These are phyloP conservation scores for Chinchilla lanigera DNA, from an alignment of 2,113 vertebrate species.

Conservation along the genomic window DNA sequence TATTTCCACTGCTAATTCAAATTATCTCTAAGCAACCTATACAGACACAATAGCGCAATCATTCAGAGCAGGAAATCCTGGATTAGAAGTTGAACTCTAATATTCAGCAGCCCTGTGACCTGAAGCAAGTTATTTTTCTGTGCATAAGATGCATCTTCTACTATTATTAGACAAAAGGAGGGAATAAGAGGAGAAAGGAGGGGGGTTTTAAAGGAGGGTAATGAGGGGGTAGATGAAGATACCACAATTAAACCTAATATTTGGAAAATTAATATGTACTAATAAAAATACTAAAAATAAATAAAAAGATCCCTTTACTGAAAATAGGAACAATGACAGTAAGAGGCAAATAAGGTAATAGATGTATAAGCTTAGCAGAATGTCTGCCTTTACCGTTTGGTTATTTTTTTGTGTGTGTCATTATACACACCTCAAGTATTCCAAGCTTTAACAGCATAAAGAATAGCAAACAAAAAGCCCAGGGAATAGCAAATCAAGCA, in stretches of 20 bases:
- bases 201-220: not conserved
- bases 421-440: not conserved
- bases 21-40: not conserved
- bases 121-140: conserved; percentile 41
- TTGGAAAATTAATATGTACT: not conserved
- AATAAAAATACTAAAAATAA: not conserved
- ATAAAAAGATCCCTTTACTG: not conserved
- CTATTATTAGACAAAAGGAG: not conserved
- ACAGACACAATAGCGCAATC: not conserved
- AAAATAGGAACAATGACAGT: not conserved
- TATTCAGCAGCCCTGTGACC: not conserved
- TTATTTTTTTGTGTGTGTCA: not conserved
- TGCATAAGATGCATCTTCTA: not conserved
- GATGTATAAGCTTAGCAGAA: not conserved
- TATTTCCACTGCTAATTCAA: conserved; percentile 45
- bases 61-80: conserved; percentile 9
- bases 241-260: not conserved
- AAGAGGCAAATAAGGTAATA: conserved; percentile 20
- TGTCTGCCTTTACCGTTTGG: not conserved
- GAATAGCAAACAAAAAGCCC: conserved; percentile 27
- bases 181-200: not conserved
- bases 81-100: conserved; percentile 18
- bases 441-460: not conserved
- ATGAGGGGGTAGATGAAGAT: not conserved
- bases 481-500: not conserved